Base-by-base conservation (phyloP, 2,113 vertebrate genomes). In the Hippocampus abdominalis region DNA sequence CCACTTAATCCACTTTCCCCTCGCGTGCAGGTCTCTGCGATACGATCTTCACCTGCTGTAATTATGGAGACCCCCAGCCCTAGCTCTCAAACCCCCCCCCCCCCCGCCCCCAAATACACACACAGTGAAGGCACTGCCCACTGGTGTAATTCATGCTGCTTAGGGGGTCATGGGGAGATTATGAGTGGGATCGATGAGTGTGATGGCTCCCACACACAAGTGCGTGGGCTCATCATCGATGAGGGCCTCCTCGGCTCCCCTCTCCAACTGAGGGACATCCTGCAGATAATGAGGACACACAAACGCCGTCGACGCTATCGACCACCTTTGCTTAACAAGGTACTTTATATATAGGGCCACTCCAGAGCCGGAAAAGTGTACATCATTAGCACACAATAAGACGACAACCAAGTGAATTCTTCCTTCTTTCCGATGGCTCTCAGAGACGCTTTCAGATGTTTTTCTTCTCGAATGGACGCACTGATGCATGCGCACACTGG, bases 241-340 rank as follows among this genome's bases (percentile, higher is more conserved):
- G 84, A 90, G 75, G 78, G 84, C 82, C 87, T 88, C 87, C 82
- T 88, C 81, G 81, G 87, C 86, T 89, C 84, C 83, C 81, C 79
- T 88, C 81, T 85, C 88, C 88, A 81, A 89, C 88, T 84, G 86
- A 84, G 89, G 87, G 88, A 89, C 89, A 88, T 91, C 88, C 89
- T 91, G 88, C 78, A 84, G 84, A 84, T 91, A 91, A 91, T 91
- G 88, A 91, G 89, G 89, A 91, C 88, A 89, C 84, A 86, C 86
- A 88, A 88, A 88, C 87, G 85, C 66, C 54, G 84, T 75, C 27
- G 77, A 84, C 83, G 65, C 67, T 88, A 91, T 91, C 87, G 89
- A 91, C 85, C 86, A 85, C 76, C 80, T 82, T 63, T 71, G 85
- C 86, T 86, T 89, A 91, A 89, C 87, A 89, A 89, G 86, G 77